Percentiles rank a stretch among this genome's conserved stretches.
These are phyloP conservation scores for Geotrupes spiniger DNA, from an alignment of 2,888 invertebrate species.

Conservation along the genomic window DNA sequence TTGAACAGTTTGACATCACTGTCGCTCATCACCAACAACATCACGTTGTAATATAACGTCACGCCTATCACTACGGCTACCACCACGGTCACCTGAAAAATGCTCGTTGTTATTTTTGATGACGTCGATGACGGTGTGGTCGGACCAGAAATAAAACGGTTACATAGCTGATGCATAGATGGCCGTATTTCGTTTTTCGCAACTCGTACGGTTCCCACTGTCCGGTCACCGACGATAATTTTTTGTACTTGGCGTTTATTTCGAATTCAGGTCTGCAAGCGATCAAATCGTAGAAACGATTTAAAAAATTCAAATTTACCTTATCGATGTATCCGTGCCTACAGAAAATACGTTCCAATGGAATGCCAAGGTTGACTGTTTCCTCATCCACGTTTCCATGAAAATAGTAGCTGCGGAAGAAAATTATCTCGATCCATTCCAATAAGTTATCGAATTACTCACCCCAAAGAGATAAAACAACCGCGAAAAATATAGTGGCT, in stretches of 20 bases:
- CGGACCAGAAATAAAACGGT: background rate
- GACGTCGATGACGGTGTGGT: too few species aligned
- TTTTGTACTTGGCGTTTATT: background rate
- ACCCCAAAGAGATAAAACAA: conserved; percentile 80
- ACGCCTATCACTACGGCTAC: background rate
- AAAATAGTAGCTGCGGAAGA: conserved; percentile 30
- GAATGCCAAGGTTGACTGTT: background rate
- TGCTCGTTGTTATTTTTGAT: too few species aligned
- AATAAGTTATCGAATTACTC: conserved; percentile 23
- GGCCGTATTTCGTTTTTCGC: background rate
- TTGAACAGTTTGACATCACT: conserved; percentile 2
- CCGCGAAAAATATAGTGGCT: conserved; percentile 72
- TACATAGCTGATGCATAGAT: background rate
- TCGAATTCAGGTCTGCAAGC: background rate
- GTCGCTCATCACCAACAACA: background rate
- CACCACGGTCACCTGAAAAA: background rate
- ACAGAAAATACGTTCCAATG: conserved; percentile 2
- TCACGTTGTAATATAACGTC: background rate
- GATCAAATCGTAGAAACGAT: background rate
- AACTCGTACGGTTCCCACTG: background rate
- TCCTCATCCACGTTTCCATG: conserved; percentile 37
- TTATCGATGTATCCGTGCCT: background rate
- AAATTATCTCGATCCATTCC: too few species aligned
- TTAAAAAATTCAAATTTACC: conserved; percentile 1
- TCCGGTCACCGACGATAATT: background rate